These are phyloP conservation scores for Orthosia gracilis DNA, from an alignment of 2,888 invertebrate genomes.

Conservation along the genomic window DNA sequence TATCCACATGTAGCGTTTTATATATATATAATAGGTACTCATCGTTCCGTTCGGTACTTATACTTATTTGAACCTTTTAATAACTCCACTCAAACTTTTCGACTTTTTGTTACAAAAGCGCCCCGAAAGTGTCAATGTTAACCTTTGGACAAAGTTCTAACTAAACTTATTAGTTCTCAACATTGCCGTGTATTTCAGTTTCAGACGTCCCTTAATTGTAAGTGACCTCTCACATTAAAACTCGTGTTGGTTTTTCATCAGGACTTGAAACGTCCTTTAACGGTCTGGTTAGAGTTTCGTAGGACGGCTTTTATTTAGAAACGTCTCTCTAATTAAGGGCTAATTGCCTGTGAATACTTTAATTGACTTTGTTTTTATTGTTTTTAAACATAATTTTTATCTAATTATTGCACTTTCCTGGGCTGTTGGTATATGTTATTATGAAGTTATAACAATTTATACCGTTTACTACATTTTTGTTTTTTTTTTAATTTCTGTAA, in stretches of 20 bases:
- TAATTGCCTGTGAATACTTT: conserved; percentile 46
- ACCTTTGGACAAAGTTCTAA: conserved; percentile 15
- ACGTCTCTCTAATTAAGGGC: conserved; percentile 44
- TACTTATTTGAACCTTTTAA: background rate
- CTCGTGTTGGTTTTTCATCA: conserved; percentile 52
- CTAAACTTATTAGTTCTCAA: conserved; percentile 31
- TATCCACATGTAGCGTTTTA: no score
- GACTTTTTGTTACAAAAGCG: conserved; percentile 12
- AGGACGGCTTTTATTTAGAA: conserved; percentile 37
- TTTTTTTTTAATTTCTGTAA: background rate
- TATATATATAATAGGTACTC: no score
- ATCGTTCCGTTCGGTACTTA: no score
- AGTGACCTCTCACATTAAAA: conserved; percentile 51
- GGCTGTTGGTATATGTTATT: conserved; percentile 17
- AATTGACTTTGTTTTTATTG: conserved; percentile 41
- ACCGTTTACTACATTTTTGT: background rate
- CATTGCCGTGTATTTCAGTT: conserved; percentile 2
- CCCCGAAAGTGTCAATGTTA: conserved; percentile 7
- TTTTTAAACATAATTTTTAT: conserved; percentile 29
- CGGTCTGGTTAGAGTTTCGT: conserved; percentile 33
- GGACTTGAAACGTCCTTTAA: conserved; percentile 41
- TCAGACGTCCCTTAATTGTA: conserved; percentile 29
- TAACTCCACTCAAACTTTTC: background rate
- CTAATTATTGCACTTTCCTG: conserved; percentile 17
- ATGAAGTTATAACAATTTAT: conserved; percentile 3